Base-by-base conservation (phyloP, 2,113 vertebrate genomes). In the Pteropus alecto region DNA sequence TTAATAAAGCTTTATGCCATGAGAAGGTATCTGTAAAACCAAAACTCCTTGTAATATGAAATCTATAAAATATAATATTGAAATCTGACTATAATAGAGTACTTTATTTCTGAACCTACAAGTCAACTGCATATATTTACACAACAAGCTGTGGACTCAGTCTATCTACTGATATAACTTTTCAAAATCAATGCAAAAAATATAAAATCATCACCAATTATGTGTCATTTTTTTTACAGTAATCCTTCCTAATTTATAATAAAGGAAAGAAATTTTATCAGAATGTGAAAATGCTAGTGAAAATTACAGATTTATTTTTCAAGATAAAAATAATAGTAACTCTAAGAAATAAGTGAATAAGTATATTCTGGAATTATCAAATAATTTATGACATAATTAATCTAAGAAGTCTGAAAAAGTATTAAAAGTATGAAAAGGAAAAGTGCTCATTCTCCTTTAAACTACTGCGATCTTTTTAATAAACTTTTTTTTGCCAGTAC, bases 171-270 rank as follows among this genome's bases (percentile, higher is more conserved):
- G 33, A 94, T 84, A 94, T 0, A 14, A 71, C 43, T 95, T 94
- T 84, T 93, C 46, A 97, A 95, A 97, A 95, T 87, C 84, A 93
- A 94, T 83, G 88, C 63, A 90, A 84, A 68, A 92, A 88, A 68
- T 94, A 93, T 89, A 87, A 91, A 95, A 94, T 76, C 38, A 70
- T n/a, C 41, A 97, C 7, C 33, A 96, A 73, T 73, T 93, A 86
- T 78, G 19, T 79, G 65, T 70, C 8, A 51, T 70, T 51, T 67
- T 63, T 67, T 86, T 96, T 85, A 92, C 19, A 94, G 35, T 51
- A 95, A 93, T 48, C 7, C 24, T 68, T 87, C 21, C 22, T 87
- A 90, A 83, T 54, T 86, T 94, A 87, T 63, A 4, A 93, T 83
- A 84, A 85, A 60, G 22, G 28, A 67, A 82, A 84, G 28, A 67